Conservation (phyloP, 2,113 vertebrate species). For the Taurulus bubalis region DNA sequence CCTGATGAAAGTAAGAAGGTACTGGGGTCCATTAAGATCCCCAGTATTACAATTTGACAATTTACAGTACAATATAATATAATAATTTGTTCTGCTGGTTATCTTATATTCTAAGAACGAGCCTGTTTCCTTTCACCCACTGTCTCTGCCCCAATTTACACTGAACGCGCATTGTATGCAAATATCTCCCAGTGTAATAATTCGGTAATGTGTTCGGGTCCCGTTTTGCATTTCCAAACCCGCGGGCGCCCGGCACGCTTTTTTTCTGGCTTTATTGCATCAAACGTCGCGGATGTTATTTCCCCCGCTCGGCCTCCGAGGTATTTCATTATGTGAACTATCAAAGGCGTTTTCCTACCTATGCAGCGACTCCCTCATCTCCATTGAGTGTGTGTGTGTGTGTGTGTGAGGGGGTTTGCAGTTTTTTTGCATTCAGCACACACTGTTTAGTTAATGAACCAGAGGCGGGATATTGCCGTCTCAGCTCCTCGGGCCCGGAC, state of each 20-base stretch:
- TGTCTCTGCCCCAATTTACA: constrained; percentile 1
- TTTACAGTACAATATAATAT: too few species aligned
- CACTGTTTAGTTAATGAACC: constrained; percentile 82
- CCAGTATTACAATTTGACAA: too few species aligned
- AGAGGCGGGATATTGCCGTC: constrained; percentile 83
- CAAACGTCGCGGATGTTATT: constrained; percentile 26
- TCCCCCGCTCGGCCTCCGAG: constrained; percentile 8
- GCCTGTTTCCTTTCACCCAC: background rate
- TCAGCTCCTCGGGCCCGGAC: constrained; percentile 80
- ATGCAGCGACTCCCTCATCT: constrained; percentile 38
- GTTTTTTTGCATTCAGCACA: constrained; percentile 77
- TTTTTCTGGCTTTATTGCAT: constrained; percentile 30
- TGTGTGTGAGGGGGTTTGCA: constrained; percentile 35
- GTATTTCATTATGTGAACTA: constrained; percentile 46
- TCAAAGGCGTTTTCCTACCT: constrained; percentile 43
- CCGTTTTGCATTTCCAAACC: constrained; percentile 13
- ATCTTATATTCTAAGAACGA: background rate
- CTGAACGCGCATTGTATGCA: constrained; percentile 35
- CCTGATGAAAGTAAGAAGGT: background rate
- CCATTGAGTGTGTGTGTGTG: background rate
- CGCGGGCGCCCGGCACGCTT: constrained; percentile 14
- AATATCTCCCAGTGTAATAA: constrained; percentile 21
- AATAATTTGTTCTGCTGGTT: too few species aligned
- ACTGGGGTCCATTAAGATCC: background rate
- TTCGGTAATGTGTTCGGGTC: background rate